Evolutionary conservation across 2,888 invertebrate genomes (phyloP).

Genomic region (Lycophotia porphyrea): DNA sequence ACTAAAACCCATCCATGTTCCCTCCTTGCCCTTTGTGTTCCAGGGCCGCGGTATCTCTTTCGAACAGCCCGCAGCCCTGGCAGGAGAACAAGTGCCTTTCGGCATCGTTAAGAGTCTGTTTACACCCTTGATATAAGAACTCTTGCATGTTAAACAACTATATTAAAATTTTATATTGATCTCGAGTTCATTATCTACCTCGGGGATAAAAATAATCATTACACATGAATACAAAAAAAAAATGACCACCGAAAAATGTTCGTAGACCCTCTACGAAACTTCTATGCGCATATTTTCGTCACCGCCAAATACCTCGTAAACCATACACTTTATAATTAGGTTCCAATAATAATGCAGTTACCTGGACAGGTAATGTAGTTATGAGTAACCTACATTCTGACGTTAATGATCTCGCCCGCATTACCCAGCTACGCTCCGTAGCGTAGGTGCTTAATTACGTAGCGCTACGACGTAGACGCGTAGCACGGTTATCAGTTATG

Average conservation of each 20-base stretch:
- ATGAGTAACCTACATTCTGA: conserved; percentile 54
- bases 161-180: not conserved
- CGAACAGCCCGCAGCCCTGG: too few relatives aligned
- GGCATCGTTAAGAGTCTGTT: too few relatives aligned
- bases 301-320: not conserved
- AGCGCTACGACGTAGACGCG: conserved; percentile 68
- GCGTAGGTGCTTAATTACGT: conserved; percentile 55
- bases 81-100: too few relatives aligned
- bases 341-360: conserved; percentile 35
- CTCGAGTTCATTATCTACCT: not conserved
- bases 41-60: too few relatives aligned
- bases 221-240: not conserved
- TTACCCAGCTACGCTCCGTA: conserved; percentile 60
- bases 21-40: too few relatives aligned
- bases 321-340: not conserved
- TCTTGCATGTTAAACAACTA: not conserved
- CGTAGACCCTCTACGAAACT: conserved; percentile 4
- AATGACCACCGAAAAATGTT: not conserved
- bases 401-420: conserved; percentile 47
- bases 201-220: not conserved
- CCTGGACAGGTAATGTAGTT: conserved; percentile 37
- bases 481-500: conserved; percentile 42
- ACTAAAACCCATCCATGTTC: too few relatives aligned
- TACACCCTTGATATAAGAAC: too few relatives aligned
- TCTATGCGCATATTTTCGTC: not conserved